Evolutionary conservation across 2,797 vertebrate genomes (phyloP), one percentile per base, ranked within the genome.

Genomic region (Merluccius polli): DNA sequence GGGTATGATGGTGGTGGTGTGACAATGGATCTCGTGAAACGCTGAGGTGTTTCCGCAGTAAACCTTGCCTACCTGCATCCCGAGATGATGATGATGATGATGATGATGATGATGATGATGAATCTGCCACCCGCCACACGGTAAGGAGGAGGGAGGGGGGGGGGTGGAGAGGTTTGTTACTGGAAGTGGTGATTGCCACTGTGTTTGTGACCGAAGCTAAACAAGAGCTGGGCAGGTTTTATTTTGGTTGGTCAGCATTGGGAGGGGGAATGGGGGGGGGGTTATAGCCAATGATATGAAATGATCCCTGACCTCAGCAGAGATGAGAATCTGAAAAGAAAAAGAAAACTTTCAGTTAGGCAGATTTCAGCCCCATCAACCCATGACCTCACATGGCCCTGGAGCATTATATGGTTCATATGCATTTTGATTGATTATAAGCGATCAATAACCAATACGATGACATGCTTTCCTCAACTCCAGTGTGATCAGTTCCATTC

Each of bases 31-130:
- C 87, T 86, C 88, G 88, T 83, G 86, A 87, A 92, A 90, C 59
- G 89, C 90, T 87, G 89, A 89, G 90, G 87, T 91, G 87, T 88
- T 52, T 87, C 81, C 76, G 90, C 90, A 90, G 92, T 93, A 92
- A 93, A 90, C 82, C 84, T 85, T 77, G 71, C 81, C 86, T 86
- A 80, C 80, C 87, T 83, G 85, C 84, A 36, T 87, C 44, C 89
- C 87, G 84, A 89, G 90, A 92, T 88, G 90, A 87, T 90, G 89
- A 92, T 90, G 85, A 89, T 87, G 87, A 52, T 52, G 48, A 52
- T 8, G 48, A 21, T n/a, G 48, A n/a, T 8, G 48, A 52, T n/a
- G 48, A 21, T 38, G 36, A 12, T 38, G 33, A 48, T 15, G 11
- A 12, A 16, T 12, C 1, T 3, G 13, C 36, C 36, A 1, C 7